Evolutionary conservation across 2,888 invertebrate species (phyloP).

Genomic region (Lochmaea capreae): DNA sequence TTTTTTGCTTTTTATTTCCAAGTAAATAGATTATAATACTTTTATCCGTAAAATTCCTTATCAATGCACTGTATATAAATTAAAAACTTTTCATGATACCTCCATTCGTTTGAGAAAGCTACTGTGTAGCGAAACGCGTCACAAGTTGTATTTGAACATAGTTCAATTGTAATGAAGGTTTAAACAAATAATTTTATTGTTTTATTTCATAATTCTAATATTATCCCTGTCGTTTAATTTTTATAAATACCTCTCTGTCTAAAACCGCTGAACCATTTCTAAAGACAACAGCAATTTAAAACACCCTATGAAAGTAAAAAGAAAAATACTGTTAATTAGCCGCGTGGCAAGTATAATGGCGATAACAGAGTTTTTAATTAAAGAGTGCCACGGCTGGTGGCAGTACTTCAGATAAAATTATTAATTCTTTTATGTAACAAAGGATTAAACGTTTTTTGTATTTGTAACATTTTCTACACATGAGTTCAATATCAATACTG

Average conservation of each 20-base stretch:
- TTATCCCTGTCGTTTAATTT: neutral
- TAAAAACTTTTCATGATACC: too few relatives aligned
- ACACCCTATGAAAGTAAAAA: constrained; percentile 26
- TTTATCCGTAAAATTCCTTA: too few relatives aligned
- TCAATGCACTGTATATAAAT: too few relatives aligned
- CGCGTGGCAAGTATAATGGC: constrained; percentile 32
- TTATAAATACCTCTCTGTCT: constrained; percentile 7
- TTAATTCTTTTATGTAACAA: constrained; percentile 19
- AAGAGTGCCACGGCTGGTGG: constrained; percentile 34
- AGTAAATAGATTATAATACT: too few relatives aligned
- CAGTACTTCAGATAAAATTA: constrained; percentile 36
- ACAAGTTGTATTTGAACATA: too few relatives aligned
- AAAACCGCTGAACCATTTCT: constrained; percentile 13
- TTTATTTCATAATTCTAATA: too few relatives aligned
- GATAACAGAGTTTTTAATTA: constrained; percentile 34
- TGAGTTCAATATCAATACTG: neutral
- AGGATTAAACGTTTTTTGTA: constrained; percentile 11
- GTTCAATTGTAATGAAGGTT: too few relatives aligned
- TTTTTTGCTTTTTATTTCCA: too few relatives aligned
- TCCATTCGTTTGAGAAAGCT: too few relatives aligned
- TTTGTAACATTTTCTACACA: constrained; percentile 7
- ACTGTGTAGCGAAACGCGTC: too few relatives aligned
- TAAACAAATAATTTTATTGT: too few relatives aligned
- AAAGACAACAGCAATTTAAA: constrained; percentile 26
- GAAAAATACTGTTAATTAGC: constrained; percentile 41